Percentiles rank a stretch among this genome's conserved stretches.
These are phyloP conservation scores for Linyphia triangularis DNA, from an alignment of 2,888 invertebrate genomes.

Conservation along the genomic window DNA sequence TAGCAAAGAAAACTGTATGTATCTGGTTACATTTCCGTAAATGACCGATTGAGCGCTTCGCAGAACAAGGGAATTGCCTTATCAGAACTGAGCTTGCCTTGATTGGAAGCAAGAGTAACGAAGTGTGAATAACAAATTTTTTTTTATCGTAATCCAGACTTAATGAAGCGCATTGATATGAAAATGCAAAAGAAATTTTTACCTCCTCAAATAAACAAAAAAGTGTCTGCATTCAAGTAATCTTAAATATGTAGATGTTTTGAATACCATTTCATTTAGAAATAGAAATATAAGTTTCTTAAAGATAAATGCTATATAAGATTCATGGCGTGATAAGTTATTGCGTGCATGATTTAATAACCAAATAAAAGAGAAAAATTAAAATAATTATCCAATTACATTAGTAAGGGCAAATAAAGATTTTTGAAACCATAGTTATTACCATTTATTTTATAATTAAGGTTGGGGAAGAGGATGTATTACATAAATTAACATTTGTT, in stretches of 20 bases:
- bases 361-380: too few relatives aligned
- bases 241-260: conserved; percentile 27
- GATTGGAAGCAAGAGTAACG: conserved; percentile 11
- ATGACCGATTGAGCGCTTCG: conserved; percentile 20
- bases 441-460: too few relatives aligned
- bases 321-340: too few relatives aligned
- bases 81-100: conserved; percentile 14
- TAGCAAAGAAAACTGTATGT: neutral
- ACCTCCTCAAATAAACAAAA: neutral
- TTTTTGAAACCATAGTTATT: too few relatives aligned
- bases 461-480: too few relatives aligned
- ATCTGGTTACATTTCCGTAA: conserved; percentile 24
- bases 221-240: conserved; percentile 2
- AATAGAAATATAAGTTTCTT: too few relatives aligned
- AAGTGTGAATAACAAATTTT: conserved; percentile 39
- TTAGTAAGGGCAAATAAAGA: too few relatives aligned
- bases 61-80: conserved; percentile 12
- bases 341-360: too few relatives aligned
- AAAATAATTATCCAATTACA: too few relatives aligned
- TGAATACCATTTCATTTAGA: conserved; percentile 3
- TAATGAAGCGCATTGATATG: conserved; percentile 54
- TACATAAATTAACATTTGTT: too few relatives aligned
- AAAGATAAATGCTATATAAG: too few relatives aligned
- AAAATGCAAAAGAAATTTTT: conserved; percentile 12
- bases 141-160: conserved; percentile 7